These are phyloP conservation scores for Cygnus buccinator DNA, from an alignment of 2,113 vertebrate species.

Conservation along the genomic window DNA sequence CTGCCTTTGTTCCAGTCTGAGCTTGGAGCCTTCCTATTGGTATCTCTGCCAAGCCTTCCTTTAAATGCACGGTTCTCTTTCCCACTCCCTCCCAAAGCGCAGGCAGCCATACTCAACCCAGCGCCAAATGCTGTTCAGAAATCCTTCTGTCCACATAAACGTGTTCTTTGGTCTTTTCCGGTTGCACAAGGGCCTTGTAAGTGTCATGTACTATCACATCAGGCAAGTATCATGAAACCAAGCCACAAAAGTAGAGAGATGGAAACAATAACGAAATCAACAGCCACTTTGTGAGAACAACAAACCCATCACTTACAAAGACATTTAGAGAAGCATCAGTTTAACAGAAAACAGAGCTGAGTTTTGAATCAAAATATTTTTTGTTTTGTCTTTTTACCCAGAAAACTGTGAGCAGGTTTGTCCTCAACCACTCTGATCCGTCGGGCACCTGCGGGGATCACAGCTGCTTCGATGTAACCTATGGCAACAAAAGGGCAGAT, in stretches of 20 bases:
- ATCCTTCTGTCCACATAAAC: background rate
- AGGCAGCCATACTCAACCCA: background rate
- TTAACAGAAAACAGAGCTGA: background rate
- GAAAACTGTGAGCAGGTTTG: conserved; percentile 95
- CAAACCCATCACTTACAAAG: background rate
- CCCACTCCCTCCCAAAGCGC: background rate
- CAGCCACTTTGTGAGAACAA: background rate
- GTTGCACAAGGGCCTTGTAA: background rate
- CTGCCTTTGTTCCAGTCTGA: background rate
- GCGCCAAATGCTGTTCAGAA: conserved; percentile 10
- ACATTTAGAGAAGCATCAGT: background rate
- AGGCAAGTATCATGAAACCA: background rate
- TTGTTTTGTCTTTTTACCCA: conserved; percentile 84
- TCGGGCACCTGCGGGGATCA: conserved; percentile 93
- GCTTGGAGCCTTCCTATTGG: background rate
- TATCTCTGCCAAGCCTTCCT: background rate
- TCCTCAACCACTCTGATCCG: conserved; percentile 95
- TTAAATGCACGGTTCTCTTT: background rate
- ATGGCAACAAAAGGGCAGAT: background rate
- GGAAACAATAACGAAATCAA: background rate
- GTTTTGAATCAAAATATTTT: background rate
- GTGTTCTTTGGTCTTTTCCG: background rate
- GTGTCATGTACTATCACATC: background rate
- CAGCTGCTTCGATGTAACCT: conserved; percentile 95
- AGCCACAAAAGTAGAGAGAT: background rate